phyloP scores from a whole-genome alignment of 2,888 invertebrate genomes.

The Zeuzera pyrina region DNA sequence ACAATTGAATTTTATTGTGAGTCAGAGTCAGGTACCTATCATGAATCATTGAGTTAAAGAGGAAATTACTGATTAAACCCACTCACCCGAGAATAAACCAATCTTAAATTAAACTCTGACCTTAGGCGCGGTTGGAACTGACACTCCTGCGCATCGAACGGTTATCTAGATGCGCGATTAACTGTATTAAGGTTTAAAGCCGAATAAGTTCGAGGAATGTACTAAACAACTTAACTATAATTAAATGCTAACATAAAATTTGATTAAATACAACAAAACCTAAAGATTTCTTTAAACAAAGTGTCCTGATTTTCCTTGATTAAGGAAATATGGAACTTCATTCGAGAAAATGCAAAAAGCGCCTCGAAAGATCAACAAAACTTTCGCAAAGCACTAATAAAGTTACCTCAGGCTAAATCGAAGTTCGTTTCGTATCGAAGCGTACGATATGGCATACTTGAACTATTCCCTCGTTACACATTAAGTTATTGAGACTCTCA shows the following conservation, averaged over 20 bases:
- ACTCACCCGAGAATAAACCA: constrained; percentile 19
- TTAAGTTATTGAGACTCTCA: not conserved
- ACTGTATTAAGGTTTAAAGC: not conserved
- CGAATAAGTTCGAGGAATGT: constrained; percentile 20
- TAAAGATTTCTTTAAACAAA: constrained; percentile 22
- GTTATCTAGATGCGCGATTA: not conserved
- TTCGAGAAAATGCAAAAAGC: constrained; percentile 20
- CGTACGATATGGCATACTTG: too few relatives aligned
- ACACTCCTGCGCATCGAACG: constrained; percentile 5
- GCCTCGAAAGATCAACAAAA: constrained; percentile 17
- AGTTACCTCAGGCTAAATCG: constrained; percentile 13
- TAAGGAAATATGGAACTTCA: constrained; percentile 49
- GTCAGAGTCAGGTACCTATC: constrained; percentile 23
- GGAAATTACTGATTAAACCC: constrained; percentile 39
- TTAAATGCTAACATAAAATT: constrained; percentile 8
- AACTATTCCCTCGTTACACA: too few relatives aligned
- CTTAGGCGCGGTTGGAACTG: constrained; percentile 29
- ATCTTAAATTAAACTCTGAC: constrained; percentile 25
- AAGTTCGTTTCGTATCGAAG: constrained; percentile 11
- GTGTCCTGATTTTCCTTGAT: constrained; percentile 37
- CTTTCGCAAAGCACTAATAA: constrained; percentile 12
- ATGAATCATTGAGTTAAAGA: constrained; percentile 39
- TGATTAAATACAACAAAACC: constrained; percentile 3
- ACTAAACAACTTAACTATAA: constrained; percentile 11
- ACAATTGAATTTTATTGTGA: constrained; percentile 33